Conservation (phyloP, 2,113 vertebrate species). For the Sprattus sprattus region DNA sequence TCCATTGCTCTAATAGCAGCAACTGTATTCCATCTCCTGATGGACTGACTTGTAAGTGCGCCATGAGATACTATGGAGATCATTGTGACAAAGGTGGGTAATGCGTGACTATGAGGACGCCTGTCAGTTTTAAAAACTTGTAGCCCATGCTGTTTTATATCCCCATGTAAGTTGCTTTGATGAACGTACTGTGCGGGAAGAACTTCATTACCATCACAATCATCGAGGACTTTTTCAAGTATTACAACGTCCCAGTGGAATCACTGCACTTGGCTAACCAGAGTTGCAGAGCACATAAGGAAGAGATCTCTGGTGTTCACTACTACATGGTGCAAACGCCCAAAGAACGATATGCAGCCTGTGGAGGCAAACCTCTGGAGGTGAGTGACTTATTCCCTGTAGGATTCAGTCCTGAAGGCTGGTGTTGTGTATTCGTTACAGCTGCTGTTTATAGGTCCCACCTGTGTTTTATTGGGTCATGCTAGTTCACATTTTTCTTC, state of each 20-base stretch:
- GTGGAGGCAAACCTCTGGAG: conserved; percentile 62
- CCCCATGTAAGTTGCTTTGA: conserved; percentile 55
- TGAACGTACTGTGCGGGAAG: conserved; percentile 60
- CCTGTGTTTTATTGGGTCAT: not conserved
- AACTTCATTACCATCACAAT: conserved; percentile 61
- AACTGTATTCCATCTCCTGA: conserved; percentile 56
- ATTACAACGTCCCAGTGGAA: conserved; percentile 60
- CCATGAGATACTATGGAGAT: conserved; percentile 60
- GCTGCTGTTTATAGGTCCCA: not conserved
- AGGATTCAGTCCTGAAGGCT: not conserved
- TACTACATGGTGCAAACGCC: conserved; percentile 60
- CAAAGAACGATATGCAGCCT: conserved; percentile 58
- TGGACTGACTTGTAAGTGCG: conserved; percentile 62
- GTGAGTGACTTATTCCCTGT: conserved; percentile 40
- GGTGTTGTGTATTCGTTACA: not conserved
- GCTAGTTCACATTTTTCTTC: not conserved
- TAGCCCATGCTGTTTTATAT: not conserved
- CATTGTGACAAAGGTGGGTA: conserved; percentile 63
- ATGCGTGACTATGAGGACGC: not conserved
- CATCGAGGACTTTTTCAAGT: conserved; percentile 63
- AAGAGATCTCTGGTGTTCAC: conserved; percentile 39
- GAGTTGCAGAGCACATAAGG: conserved; percentile 56
- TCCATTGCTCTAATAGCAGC: conserved; percentile 48
- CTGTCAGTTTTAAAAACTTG: not conserved
- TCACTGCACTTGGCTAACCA: conserved; percentile 64